Percentiles rank a stretch among this genome's conserved stretches.
phyloP scores from a whole-genome alignment of 92 coral and sea anemone species.

The Siderastrea radians region DNA sequence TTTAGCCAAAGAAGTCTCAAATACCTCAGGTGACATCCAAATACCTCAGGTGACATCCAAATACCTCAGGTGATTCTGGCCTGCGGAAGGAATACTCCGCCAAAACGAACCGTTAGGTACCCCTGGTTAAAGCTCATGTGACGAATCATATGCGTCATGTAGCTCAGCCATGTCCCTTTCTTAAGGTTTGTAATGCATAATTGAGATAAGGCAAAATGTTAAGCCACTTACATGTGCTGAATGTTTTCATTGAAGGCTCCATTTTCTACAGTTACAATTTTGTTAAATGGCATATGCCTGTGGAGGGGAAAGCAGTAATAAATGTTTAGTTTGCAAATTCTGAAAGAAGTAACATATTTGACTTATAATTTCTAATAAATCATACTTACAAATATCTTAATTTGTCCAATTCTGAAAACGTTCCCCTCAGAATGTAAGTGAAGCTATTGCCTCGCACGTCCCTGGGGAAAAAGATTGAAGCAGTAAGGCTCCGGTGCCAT shows the following conservation, averaged over 20 bases:
- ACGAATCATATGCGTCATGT: too few relatives aligned
- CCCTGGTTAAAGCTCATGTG: too few relatives aligned
- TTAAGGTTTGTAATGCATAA: too few relatives aligned
- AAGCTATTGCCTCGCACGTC: constrained; percentile 73
- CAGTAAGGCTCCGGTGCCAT: too few relatives aligned
- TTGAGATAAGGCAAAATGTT: background rate
- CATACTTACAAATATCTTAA: constrained; percentile 76
- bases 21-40: too few relatives aligned
- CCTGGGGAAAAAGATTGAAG: constrained; percentile 41
- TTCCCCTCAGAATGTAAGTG: constrained; percentile 81
- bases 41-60: too few relatives aligned
- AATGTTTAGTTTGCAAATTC: background rate
- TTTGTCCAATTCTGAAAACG: constrained; percentile 81
- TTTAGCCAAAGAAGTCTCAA: too few relatives aligned
- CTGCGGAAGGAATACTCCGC: too few relatives aligned
- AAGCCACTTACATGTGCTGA: constrained; percentile 72
- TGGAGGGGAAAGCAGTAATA: background rate
- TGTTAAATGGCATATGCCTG: constrained; percentile 70
- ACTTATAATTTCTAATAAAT: background rate
- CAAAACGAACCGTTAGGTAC: too few relatives aligned
- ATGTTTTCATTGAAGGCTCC: constrained; percentile 82
- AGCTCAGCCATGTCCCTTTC: too few relatives aligned
- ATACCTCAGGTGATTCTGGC: too few relatives aligned
- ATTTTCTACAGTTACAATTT: constrained; percentile 89
- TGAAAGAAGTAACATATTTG: background rate